These are phyloP conservation scores for Oenanthe oenanthe DNA, from an alignment of 2,113 vertebrate genomes.

Conservation along the genomic window DNA sequence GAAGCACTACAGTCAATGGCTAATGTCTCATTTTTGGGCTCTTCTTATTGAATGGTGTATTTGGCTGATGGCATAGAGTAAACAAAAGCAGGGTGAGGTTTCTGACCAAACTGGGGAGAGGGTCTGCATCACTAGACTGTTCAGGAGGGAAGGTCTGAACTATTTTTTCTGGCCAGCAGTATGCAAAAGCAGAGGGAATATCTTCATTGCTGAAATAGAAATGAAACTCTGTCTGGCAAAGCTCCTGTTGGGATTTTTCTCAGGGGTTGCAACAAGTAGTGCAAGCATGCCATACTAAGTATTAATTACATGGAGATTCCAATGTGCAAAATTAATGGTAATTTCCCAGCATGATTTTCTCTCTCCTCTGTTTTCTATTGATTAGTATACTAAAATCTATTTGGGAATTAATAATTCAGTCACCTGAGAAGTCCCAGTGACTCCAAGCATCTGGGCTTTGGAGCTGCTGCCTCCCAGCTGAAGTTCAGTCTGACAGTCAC, in stretches of 20 bases:
- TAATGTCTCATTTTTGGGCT: background rate
- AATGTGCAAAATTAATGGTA: background rate
- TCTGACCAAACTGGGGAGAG: rapidly evolving
- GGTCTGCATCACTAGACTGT: background rate
- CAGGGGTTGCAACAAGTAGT: background rate
- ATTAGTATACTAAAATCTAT: background rate
- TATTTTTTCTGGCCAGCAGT: background rate
- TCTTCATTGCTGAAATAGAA: background rate
- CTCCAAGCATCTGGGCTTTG: background rate
- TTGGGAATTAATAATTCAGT: background rate
- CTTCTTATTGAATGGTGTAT: background rate
- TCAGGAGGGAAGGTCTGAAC: background rate
- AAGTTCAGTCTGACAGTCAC: background rate
- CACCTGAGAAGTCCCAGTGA: background rate
- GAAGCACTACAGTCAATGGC: background rate
- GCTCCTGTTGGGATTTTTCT: background rate
- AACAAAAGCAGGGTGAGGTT: background rate
- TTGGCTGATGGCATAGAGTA: background rate
- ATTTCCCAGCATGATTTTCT: background rate
- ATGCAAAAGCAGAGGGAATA: background rate
- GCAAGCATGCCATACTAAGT: background rate
- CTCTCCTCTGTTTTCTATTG: background rate
- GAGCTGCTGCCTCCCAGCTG: background rate
- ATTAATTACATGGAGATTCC: background rate
- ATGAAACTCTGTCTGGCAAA: background rate